Evolutionary conservation across 2,888 invertebrate genomes (phyloP).

Genomic region (Sminthurinus aureus): DNA sequence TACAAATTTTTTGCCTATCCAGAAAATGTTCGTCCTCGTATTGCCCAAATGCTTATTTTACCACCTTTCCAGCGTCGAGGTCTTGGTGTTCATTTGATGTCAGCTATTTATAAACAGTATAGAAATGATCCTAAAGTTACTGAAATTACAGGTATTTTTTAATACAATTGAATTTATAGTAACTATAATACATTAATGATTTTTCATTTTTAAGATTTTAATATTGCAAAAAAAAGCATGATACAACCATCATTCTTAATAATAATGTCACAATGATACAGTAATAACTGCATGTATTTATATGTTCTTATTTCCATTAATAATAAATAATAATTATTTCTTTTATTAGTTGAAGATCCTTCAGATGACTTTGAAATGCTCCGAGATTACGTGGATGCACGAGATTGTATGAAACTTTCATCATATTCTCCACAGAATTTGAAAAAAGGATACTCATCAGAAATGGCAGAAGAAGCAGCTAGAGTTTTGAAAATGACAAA

Average conservation of each 20-base stretch:
- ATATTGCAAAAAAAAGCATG: too few relatives aligned
- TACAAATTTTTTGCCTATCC: constrained; percentile 97
- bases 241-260: too few relatives aligned
- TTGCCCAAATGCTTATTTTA: constrained; percentile 90
- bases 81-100: constrained; percentile 80
- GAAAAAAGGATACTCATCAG: constrained; percentile 75
- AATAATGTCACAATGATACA: too few relatives aligned
- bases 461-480: constrained; percentile 80
- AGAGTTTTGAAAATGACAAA: constrained; percentile 73
- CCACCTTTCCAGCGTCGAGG: constrained; percentile 91
- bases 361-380: constrained; percentile 88
- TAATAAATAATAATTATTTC: neutral
- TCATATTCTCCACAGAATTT: constrained; percentile 73
- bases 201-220: too few relatives aligned
- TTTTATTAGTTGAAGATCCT: constrained; percentile 85
- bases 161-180: neutral
- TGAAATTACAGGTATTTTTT: constrained; percentile 74
- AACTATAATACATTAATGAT: too few relatives aligned
- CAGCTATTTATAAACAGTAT: constrained; percentile 70
- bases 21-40: constrained; percentile 81
- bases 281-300: neutral
- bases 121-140: constrained; percentile 67
- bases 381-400: constrained; percentile 87
- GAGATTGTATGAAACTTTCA: constrained; percentile 75
- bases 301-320: too few relatives aligned